Percentiles rank a stretch among this genome's conserved stretches.
phyloP scores from a whole-genome alignment of 2,113 vertebrate genomes.

The Chunga burmeisteri region DNA sequence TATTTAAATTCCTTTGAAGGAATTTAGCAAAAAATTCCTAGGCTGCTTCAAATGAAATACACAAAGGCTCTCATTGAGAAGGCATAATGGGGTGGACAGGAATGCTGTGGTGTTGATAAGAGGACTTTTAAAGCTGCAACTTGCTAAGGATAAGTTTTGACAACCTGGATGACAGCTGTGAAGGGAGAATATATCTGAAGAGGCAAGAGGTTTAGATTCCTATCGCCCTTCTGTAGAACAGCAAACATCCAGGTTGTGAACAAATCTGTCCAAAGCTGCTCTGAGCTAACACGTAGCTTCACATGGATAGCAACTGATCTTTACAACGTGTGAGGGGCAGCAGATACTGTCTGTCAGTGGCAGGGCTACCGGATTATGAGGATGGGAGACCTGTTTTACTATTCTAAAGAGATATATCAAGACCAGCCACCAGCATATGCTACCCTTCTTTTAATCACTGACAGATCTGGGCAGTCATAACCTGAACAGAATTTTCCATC shows the following conservation, averaged over 20 bases:
- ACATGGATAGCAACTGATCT: background rate
- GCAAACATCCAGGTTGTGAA: slow-evolving; percentile 23
- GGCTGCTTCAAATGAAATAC: background rate
- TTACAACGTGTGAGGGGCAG: background rate
- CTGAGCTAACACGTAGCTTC: background rate
- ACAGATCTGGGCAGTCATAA: slow-evolving; percentile 15
- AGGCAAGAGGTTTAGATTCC: slow-evolving; percentile 32
- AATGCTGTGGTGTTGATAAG: background rate
- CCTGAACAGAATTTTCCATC: slow-evolving; percentile 44
- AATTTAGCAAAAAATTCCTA: background rate
- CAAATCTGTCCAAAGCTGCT: slow-evolving; percentile 1
- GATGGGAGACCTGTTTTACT: background rate
- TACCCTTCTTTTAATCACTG: slow-evolving; percentile 8
- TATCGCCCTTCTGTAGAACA: background rate
- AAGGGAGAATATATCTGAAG: background rate
- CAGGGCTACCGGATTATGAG: background rate
- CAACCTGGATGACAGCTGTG: slow-evolving; percentile 7
- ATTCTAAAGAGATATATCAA: background rate
- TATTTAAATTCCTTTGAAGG: slow-evolving; percentile 32
- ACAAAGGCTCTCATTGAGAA: background rate
- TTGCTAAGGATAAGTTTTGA: slow-evolving; percentile 10
- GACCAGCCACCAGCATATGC: background rate
- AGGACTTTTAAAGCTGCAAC: background rate
- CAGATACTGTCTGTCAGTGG: background rate
- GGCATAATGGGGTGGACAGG: background rate